Base-by-base conservation (phyloP, 2,888 invertebrate species). In the Steinernema scapterisci region DNA sequence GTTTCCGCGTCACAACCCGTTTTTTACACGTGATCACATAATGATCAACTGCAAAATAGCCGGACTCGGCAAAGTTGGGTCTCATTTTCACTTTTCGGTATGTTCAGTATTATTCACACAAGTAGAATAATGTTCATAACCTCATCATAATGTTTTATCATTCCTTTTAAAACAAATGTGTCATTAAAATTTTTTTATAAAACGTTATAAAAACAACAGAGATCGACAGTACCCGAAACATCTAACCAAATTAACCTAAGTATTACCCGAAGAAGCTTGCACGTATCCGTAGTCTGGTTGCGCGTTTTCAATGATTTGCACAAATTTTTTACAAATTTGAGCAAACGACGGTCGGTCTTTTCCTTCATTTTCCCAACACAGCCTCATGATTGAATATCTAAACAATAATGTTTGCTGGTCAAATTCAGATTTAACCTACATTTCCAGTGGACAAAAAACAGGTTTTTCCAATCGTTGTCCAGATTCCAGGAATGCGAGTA, bases 401-500 rank as follows among this genome's bases (percentile, higher is more conserved):
- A 48, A 84, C 3, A 6, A 9, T 3, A 3, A 38, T 38, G 38
- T 38, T 38, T 6, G n/a, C n/a, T n/a, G n/a, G n/a, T n/a, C n/a
- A n/a, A n/a, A n/a, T n/a, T n/a, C 21, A 63, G 13, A n/a, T 7
- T 70, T 2, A 13, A 77, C 80, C 73, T 13, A 84, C 84, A 85
- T 79, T 72, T 84, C 82, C 9, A 80, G 77, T 11, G 85, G 77
- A 71, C 83, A 85, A 63, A 74, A 81, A 23, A 71, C 77, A n/a
- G 85, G 82, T 73, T 80, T 78, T n/a, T 78, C 54, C 19, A 84
- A 75, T 27, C 85, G 80, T 74, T 82, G 77, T 74, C 81, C 83
- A 5, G 77, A 52, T 3, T 81, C 75, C 43, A 84, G 76, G 21
- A 78, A 81, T 11, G 75, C 72, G 9, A 84, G 63, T 0, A 85